Evolutionary conservation across 2,888 invertebrate species (phyloP), one percentile per base, ranked within the genome.

Genomic region (Dilophus febrilis): DNA sequence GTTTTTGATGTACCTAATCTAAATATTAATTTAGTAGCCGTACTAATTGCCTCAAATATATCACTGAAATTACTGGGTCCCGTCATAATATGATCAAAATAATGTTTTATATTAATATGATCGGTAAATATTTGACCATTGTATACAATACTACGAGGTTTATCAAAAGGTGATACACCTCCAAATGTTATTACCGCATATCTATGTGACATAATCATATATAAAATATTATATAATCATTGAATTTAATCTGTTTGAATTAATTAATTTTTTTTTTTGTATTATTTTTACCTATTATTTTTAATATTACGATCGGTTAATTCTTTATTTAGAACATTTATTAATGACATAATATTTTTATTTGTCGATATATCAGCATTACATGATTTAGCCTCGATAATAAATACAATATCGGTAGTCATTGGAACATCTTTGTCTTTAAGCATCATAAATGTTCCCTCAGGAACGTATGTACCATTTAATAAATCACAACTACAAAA

Each of bases 141-240:
- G 41, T 78, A 67, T 45, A 81, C 72, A 4, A 91, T 67, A 45
- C 77, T 79, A 35, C 80, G 73, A 1, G 88, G 80, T 11, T 67
- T 64, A 37, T 74, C 70, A 55, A 72, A 82, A 29, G 85, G 74
- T 17, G 79, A 78, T 47, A 71, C 62, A 0, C 88, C 88, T 13
- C 90, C 90, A 61, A 81, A 92, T 0, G 77, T 73, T 1, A 90
- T 75, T 1, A 86, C 68, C 0, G 87, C 76, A 66, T 82, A 92
- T 48, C 86, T 81, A n/a, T n/a, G 51, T 13, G 52, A 56, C 41
- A 39, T 22, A 6, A 10, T 22, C 12, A 13, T 22, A 5, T 3
- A 33, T 14, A 4, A 14, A 14, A 14, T 3, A 32, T 32, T n/a
- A 32, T 6, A 34, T 8, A 18, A 11, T 4, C 11, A 8, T 18